Evolutionary conservation across 2,113 vertebrate species (phyloP), one percentile per base, ranked within the genome.

Genomic region (Rhinopomastus cyanomelas): DNA sequence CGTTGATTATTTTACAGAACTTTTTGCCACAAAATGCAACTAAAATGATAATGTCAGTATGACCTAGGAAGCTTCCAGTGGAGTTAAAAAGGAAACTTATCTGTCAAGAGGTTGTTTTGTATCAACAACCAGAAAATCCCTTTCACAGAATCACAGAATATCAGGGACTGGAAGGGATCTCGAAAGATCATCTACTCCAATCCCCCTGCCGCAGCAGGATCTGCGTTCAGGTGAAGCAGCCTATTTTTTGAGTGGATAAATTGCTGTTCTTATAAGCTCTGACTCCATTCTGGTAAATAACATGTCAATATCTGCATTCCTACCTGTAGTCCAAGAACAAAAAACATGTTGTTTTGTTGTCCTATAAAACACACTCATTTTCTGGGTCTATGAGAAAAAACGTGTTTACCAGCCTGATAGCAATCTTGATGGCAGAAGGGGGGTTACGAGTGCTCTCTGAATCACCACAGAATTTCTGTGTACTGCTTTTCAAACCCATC

Each of bases 381-480:
- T 75, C 72, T 61, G 11, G 0, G 62, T 75, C 64, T 79, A 27
- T 53, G 66, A 74, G 79, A 88, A 85, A 62, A 86, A 84, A 65
- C 1, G 3, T 61, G 27, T 86, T 93, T 88, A 67, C 84, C 61
- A 68, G 61, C 46, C 71, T 20, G 53, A 90, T 76, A 68, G 26
- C 49, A 86, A 86, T 90, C 83, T 88, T 81, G 81, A 72, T 55
- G 69, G 46, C 8, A 88, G 32, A 85, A 85, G 16, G 25, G 57
- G 71, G 51, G 34, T 78, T 72, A 88, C 86, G 60, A 78, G 37
- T 23, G 17, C 44, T 27, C 53, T 90, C 77, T 94, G 90, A 89
- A 74, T 91, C 93, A 92, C 44, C 60, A 65, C 12, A 32, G 61
- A 55, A 78, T 84, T 81, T n/a, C 29, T 94, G 34, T 79, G 86